A percentile compares a stretch with the other conserved stretches of the same genome.
Evolutionary conservation across 2,888 invertebrate species (phyloP).

Genomic region (Seira sanloemensis): DNA sequence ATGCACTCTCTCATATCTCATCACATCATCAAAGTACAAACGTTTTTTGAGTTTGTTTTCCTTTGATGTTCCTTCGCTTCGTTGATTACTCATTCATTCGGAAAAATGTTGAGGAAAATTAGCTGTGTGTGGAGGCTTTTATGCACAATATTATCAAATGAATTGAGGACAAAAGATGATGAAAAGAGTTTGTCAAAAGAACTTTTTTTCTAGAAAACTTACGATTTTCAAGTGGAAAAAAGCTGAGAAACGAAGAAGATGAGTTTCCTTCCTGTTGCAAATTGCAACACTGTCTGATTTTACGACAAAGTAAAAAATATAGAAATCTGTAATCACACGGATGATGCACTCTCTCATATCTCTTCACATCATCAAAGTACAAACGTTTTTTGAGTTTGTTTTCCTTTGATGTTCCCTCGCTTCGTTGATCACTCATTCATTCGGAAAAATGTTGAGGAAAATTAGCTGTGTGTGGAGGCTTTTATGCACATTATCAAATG

Average conservation of each 20-base stretch:
- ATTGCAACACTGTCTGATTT: no score
- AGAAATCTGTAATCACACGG: constrained; percentile 44
- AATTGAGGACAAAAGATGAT: no score
- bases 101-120: constrained; percentile 44
- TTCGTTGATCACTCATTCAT: constrained; percentile 33
- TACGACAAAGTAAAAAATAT: no score
- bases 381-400: constrained; percentile 32
- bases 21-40: constrained; percentile 26
- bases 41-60: constrained; percentile 30
- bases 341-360: constrained; percentile 17
- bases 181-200: no score
- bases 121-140: no score
- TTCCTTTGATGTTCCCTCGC: constrained; percentile 42
- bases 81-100: constrained; percentile 28
- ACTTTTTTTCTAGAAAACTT: no score
- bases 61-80: constrained; percentile 45
- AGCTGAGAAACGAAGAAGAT: no score
- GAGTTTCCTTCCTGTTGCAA: no score
- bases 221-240: no score
- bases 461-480: no score
- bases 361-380: constrained; percentile 31
- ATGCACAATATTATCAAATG: no score
- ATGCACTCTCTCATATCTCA: constrained; percentile 22
- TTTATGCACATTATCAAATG: no score
- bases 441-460: constrained; percentile 35